A percentile compares a stretch with the other conserved stretches of the same genome.
Conservation (phyloP, 2,113 vertebrate species). For the Ursus arctos region DNA sequence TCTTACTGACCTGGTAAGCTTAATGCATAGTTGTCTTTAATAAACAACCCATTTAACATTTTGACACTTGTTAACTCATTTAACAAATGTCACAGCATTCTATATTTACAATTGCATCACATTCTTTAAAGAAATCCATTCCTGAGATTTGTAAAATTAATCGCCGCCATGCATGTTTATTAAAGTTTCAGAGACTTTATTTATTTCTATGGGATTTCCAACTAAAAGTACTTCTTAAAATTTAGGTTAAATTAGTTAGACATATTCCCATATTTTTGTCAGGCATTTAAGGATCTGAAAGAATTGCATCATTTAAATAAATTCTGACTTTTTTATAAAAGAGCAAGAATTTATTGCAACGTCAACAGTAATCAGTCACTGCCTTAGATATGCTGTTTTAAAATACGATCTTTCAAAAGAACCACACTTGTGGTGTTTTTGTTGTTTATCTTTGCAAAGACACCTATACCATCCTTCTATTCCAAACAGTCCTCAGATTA, state of each 20-base stretch:
- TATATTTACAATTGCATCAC: neutral
- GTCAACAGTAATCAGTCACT: neutral
- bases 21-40: neutral
- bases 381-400: neutral
- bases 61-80: neutral
- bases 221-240: conserved; percentile 28
- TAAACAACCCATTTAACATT: neutral
- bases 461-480: neutral
- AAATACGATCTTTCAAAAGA: neutral
- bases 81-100: neutral
- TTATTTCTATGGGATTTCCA: conserved; percentile 14
- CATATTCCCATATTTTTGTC: neutral
- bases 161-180: neutral
- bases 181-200: neutral
- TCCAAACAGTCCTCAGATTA: neutral
- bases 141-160: conserved; percentile 39
- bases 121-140: neutral
- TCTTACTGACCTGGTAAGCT: neutral
- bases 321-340: neutral
- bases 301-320: conserved; percentile 3
- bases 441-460: neutral
- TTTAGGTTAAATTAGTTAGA: neutral
- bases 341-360: neutral
- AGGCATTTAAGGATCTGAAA: neutral
- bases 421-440: neutral